A percentile compares a stretch with the other conserved stretches of the same genome.
These are phyloP conservation scores for Globodera rostochiensis DNA, from an alignment of 1,140 invertebrate species.

Conservation along the genomic window DNA sequence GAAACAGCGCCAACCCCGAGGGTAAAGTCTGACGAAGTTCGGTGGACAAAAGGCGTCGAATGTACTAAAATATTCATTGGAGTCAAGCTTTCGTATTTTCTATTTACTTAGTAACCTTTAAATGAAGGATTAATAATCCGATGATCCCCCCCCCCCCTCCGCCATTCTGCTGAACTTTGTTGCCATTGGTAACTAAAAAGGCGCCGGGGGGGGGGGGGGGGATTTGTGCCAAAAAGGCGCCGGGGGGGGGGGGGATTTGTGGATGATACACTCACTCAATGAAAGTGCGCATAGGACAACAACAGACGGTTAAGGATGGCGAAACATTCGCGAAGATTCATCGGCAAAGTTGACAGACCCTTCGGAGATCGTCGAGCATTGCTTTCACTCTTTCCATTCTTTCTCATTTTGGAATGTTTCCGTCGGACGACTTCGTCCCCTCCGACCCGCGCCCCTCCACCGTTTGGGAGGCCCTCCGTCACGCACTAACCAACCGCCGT, in stretches of 20 bases:
- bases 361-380: background rate
- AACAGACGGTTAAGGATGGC: background rate
- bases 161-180: no score
- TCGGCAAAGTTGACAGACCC: background rate
- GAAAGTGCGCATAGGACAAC: background rate
- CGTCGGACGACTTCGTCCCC: slow-evolving; percentile 15
- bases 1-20: no score
- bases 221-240: no score
- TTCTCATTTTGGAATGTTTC: background rate
- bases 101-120: no score
- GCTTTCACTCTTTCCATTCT: background rate
- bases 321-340: background rate
- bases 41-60: no score
- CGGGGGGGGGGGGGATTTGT: no score
- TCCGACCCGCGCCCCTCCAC: slow-evolving; percentile 67
- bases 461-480: slow-evolving; percentile 76
- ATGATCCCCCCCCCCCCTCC: no score
- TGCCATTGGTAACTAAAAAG: background rate
- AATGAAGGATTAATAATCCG: no score
- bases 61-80: no score
- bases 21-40: no score
- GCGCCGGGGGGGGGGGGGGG: no score
- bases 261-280: background rate
- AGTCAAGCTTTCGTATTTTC: no score
- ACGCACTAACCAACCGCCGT: slow-evolving; percentile 92